Evolutionary conservation across 1,140 invertebrate genomes (phyloP).

Genomic region (Sycophaga agraensis): DNA sequence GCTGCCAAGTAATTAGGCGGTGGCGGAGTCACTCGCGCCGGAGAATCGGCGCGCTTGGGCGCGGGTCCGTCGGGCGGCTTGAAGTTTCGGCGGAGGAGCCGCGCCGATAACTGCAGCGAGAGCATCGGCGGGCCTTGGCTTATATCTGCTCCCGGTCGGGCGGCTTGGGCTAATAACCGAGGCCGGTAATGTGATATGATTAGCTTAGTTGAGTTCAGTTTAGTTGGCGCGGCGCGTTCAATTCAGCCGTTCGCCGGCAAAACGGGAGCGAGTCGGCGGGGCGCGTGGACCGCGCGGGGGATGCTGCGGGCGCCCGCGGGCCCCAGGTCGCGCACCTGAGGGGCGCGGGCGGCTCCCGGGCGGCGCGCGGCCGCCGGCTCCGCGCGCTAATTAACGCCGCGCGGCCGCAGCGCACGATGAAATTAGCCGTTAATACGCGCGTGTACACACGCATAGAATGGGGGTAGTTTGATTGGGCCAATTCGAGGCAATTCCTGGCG

Average conservation of each 20-base stretch:
- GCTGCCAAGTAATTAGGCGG: too few relatives aligned
- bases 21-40: too few relatives aligned
- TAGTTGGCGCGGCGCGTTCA: conserved; percentile 54
- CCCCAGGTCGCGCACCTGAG: background rate
- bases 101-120: conserved; percentile 46
- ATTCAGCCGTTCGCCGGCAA: conserved; percentile 56
- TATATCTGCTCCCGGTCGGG: conserved; percentile 37
- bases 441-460: conserved; percentile 53
- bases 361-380: background rate
- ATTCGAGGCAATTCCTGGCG: conserved; percentile 61
- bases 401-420: conserved; percentile 17
- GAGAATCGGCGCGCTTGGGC: background rate
- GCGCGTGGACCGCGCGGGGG: too few relatives aligned
- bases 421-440: conserved; percentile 58
- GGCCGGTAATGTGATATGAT: conserved; percentile 59
- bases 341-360: background rate
- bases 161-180: conserved; percentile 51
- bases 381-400: conserved; percentile 10
- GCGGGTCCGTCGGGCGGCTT: conserved; percentile 16
- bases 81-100: conserved; percentile 54
- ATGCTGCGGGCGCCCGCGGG: conserved; percentile 49
- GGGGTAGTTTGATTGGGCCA: conserved; percentile 61
- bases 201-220: conserved; percentile 60
- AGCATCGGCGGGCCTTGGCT: conserved; percentile 54
- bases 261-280: conserved; percentile 57